phyloP scores from a whole-genome alignment of 2,113 vertebrate genomes.

The Carassius carassius region DNA sequence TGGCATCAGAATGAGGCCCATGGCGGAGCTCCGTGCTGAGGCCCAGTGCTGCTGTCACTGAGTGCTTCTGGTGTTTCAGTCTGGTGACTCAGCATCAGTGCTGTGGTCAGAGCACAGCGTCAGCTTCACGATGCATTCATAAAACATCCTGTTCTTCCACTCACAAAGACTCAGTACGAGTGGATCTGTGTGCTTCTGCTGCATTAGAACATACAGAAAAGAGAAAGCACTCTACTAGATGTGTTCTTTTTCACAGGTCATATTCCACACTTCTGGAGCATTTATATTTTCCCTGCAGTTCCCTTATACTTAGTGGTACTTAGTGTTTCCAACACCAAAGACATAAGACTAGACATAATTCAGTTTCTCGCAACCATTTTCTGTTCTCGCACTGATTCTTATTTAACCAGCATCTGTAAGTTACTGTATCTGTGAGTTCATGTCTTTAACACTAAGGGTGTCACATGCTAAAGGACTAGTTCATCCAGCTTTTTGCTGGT shows the following conservation, averaged over 20 bases:
- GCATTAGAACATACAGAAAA: neutral
- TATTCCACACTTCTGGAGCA: neutral
- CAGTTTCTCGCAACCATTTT: too few relatives aligned
- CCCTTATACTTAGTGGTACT: neutral
- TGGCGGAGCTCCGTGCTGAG: conserved; percentile 2
- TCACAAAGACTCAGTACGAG: neutral
- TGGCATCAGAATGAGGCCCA: neutral
- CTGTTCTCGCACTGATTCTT: too few relatives aligned
- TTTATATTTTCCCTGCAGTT: neutral
- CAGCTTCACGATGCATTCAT: neutral
- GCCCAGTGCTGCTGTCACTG: conserved; percentile 1
- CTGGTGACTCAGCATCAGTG: neutral
- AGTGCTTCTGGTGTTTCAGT: neutral
- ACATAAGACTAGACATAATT: too few relatives aligned
- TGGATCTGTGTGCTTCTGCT: neutral
- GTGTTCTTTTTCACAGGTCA: neutral
- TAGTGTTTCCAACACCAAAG: too few relatives aligned
- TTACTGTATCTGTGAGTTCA: too few relatives aligned
- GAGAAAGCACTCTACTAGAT: neutral
- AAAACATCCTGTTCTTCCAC: neutral
- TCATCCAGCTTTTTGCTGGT: too few relatives aligned
- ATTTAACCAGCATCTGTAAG: too few relatives aligned
- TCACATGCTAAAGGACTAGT: too few relatives aligned
- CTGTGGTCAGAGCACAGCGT: neutral
- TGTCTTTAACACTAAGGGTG: too few relatives aligned